phyloP scores from a whole-genome alignment of 2,797 vertebrate species.

The Limnodromus scolopaceus region DNA sequence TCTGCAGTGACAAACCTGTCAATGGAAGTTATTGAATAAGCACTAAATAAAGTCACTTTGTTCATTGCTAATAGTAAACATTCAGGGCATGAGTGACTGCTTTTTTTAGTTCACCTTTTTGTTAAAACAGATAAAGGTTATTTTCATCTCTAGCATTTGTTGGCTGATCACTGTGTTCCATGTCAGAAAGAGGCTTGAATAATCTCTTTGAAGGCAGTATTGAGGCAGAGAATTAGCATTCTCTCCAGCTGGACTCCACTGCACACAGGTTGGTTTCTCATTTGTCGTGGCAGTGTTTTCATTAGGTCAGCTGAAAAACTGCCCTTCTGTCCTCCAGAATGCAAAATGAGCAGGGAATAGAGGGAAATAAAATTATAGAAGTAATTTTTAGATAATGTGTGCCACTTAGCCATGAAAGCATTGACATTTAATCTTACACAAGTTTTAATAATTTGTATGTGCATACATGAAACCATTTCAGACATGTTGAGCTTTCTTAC shows the following conservation, averaged over 20 bases:
- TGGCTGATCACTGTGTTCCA: slow-evolving; percentile 78
- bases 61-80: slow-evolving; percentile 59
- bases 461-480: neutral
- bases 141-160: slow-evolving; percentile 72
- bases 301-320: slow-evolving; percentile 77
- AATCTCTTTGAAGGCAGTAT: slow-evolving; percentile 81
- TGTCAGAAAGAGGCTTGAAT: slow-evolving; percentile 75
- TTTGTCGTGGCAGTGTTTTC: slow-evolving; percentile 78
- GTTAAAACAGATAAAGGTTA: slow-evolving; percentile 74
- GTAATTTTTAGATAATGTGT: neutral
- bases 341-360: slow-evolving; percentile 74
- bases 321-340: slow-evolving; percentile 73
- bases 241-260: slow-evolving; percentile 73
- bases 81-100: slow-evolving; percentile 28
- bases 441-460: neutral
- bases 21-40: neutral
- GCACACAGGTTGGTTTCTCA: slow-evolving; percentile 82
- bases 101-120: slow-evolving; percentile 71
- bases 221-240: slow-evolving; percentile 87
- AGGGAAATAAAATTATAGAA: slow-evolving; percentile 39
- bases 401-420: neutral
- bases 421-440: neutral
- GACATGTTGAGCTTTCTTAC: rapidly evolving
- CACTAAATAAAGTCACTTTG: slow-evolving; percentile 31
- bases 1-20: neutral